These are phyloP conservation scores for Campaea margaritaria DNA, from an alignment of 2,888 invertebrate species.

Conservation along the genomic window DNA sequence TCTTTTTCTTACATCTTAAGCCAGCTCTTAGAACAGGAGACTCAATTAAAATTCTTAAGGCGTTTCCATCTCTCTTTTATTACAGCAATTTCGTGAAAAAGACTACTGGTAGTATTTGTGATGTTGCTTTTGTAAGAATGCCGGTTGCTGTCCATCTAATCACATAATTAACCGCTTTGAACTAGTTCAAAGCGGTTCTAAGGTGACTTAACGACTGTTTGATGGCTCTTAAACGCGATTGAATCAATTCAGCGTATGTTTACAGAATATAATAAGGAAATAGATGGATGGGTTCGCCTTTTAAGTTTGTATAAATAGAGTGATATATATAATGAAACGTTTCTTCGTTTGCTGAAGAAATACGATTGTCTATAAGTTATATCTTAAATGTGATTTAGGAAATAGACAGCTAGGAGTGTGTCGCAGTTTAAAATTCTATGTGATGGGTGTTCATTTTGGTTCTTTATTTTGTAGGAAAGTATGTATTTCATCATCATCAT, in stretches of 20 bases:
- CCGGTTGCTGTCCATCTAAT: constrained; percentile 33
- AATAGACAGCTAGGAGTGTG: too few species aligned
- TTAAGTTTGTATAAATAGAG: too few species aligned
- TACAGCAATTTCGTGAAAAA: constrained; percentile 64
- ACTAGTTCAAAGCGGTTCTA: constrained; percentile 8
- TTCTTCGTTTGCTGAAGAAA: too few species aligned
- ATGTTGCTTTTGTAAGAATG: constrained; percentile 36
- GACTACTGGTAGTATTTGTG: constrained; percentile 48
- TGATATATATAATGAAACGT: too few species aligned
- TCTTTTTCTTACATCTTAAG: constrained; percentile 15
- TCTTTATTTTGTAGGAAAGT: too few species aligned
- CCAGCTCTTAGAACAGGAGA: constrained; percentile 53
- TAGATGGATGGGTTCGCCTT: too few species aligned
- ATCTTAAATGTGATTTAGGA: too few species aligned
- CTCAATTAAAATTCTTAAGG: constrained; percentile 77
- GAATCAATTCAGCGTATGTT: constrained; percentile 31
- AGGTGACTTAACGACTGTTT: constrained; percentile 34
- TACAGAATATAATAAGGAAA: neutral
- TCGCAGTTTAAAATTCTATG: too few species aligned
- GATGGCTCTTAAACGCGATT: constrained; percentile 35
- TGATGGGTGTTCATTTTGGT: too few species aligned
- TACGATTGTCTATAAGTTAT: too few species aligned
- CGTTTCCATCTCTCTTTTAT: constrained; percentile 64
- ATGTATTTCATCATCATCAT: too few species aligned
- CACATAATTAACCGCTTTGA: constrained; percentile 35